Evolutionary conservation across 2,797 vertebrate genomes (phyloP).

Genomic region (Darevskia nairensis): DNA sequence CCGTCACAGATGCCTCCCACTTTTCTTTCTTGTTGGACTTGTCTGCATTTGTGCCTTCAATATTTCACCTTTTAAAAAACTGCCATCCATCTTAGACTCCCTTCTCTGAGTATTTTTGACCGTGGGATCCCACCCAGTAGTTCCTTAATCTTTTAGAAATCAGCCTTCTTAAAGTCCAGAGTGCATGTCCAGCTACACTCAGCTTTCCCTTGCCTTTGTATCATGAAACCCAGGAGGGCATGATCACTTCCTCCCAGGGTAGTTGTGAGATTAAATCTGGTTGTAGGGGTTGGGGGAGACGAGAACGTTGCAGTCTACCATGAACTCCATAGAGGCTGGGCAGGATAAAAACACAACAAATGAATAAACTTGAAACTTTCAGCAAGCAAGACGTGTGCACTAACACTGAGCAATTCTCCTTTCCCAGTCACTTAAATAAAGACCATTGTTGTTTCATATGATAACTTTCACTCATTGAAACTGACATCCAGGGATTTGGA

Average conservation of each 20-base stretch:
- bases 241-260: background rate
- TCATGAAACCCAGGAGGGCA: no score
- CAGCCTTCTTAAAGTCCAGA: background rate
- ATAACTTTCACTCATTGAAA: background rate
- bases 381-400: background rate
- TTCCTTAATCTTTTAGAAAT: background rate
- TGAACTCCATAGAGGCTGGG: background rate
- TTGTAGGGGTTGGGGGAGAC: no score
- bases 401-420: background rate
- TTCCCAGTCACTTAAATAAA: background rate
- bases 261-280: background rate
- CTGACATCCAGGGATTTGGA: background rate
- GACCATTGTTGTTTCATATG: background rate
- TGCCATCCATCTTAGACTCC: no score
- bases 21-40: no score
- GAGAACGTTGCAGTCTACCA: background rate
- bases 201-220: no score
- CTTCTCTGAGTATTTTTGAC: no score
- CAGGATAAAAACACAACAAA: background rate
- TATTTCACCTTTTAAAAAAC: no score
- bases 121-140: no score
- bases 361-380: background rate
- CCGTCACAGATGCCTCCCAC: no score
- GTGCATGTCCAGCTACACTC: no score
- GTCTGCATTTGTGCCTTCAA: no score